Evolutionary conservation across 2,113 vertebrate species (phyloP), one percentile per base, ranked within the genome.

Genomic region (Numenius arquata): DNA sequence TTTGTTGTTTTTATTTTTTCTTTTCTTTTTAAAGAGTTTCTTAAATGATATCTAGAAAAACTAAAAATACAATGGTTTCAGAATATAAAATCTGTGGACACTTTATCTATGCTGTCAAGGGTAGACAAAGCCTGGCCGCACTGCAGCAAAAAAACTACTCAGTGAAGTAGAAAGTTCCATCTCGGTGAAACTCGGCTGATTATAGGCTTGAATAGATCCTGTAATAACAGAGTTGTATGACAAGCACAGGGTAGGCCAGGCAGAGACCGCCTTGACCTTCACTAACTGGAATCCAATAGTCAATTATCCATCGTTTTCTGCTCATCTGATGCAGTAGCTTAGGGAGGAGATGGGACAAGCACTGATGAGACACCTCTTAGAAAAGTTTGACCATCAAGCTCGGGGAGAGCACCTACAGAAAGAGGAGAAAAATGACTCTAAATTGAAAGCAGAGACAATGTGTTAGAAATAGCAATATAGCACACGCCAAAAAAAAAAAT

Each of bases 221-320:
- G 41, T 56, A 94, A 97, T 82, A 93, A 70, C 63, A 93, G 55
- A 86, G 52, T 84, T 96, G 82, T 92, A 78, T 70, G 67, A 90
- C 70, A 97, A 95, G 59, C 81, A 65, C 16, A 86, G 41, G 36
- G 71, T 32, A 93, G 82, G 21, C 40, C 83, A 84, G 63, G 59
- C 58, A 94, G 74, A 56, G 55, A 79, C 77, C 56, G 40, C 67
- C 55, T 72, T 94, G 86, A 96, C 85, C 95, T 96, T 94, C 65
- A 50, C 65, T 90, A 96, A 97, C 79, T n/a, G 68, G 91, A 93
- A 94, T 78, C 85, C 96, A 89, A 75, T 78, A 95, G 92, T 53
- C 92, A 96, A 89, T 95, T 93, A 91, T 92, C 88, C 48, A 63
- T 58, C 58, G 34, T 77, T 67, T 95, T 92, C 76, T 68, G 63